phyloP scores from a whole-genome alignment of 1,140 invertebrate species.

The Octopus bimaculoides region DNA sequence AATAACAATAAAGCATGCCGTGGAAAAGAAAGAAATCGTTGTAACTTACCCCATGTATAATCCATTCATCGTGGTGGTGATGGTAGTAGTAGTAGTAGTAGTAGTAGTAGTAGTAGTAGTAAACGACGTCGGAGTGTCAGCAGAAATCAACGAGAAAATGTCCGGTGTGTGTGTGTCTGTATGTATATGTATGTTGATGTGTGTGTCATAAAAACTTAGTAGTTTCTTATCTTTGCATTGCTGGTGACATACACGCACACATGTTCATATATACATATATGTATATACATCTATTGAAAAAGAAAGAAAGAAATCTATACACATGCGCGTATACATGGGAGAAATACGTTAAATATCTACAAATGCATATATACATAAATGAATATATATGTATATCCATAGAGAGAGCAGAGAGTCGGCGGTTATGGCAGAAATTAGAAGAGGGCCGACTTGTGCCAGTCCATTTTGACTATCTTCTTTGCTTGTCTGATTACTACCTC shows the following conservation, averaged over 20 bases:
- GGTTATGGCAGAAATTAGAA: neutral
- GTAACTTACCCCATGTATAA: slow-evolving; percentile 14
- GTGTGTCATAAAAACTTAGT: slow-evolving; percentile 5
- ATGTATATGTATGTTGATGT: neutral
- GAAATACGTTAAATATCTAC: no score
- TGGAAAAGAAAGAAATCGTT: neutral
- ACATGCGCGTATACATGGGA: no score
- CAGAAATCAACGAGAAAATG: neutral
- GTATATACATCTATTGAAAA: no score
- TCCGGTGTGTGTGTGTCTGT: neutral
- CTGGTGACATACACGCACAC: no score
- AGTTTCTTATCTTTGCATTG: slow-evolving; percentile 7
- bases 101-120: neutral
- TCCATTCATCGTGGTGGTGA: slow-evolving; percentile 13
- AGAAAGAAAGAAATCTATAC: no score
- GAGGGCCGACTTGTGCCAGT: neutral
- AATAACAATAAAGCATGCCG: no score
- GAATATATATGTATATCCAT: no score
- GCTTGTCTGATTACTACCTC: neutral
- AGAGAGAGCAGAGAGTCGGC: neutral
- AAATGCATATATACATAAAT: no score
- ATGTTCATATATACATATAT: no score
- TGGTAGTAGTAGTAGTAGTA: neutral
- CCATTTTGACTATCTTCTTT: slow-evolving; percentile 4
- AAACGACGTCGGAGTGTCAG: neutral